phyloP scores from a whole-genome alignment of 2,888 invertebrate genomes.

The Xestia rhomboidea region DNA sequence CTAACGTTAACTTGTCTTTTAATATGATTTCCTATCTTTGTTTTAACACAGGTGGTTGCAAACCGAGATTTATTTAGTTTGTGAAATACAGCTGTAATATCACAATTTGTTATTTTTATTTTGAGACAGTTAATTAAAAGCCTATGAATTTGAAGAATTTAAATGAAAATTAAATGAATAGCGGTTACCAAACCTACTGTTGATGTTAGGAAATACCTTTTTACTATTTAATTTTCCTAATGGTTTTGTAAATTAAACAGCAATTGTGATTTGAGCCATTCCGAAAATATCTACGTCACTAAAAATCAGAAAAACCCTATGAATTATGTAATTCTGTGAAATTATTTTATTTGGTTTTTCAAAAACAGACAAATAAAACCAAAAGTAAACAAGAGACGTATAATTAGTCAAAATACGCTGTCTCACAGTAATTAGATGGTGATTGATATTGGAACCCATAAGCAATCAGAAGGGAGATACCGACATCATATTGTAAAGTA shows the following conservation, averaged over 20 bases:
- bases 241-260: background rate
- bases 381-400: background rate
- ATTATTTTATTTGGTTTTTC: background rate
- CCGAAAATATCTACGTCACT: background rate
- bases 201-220: background rate
- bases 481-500: constrained; percentile 47
- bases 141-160: background rate
- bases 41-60: constrained; percentile 19
- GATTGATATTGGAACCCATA: constrained; percentile 37
- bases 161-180: background rate
- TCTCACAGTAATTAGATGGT: constrained; percentile 18
- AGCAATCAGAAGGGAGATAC: constrained; percentile 48
- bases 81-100: constrained; percentile 22
- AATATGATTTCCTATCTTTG: constrained; percentile 37
- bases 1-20: background rate
- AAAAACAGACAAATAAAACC: background rate
- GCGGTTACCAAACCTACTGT: background rate
- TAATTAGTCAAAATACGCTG: background rate
- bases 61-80: constrained; percentile 35
- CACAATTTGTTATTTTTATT: background rate
- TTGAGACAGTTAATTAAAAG: background rate
- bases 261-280: background rate
- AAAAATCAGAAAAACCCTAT: constrained; percentile 2
- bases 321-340: no score
- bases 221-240: background rate